Evolutionary conservation across 2,113 vertebrate genomes (phyloP).

Genomic region (Takifugu flavidus): DNA sequence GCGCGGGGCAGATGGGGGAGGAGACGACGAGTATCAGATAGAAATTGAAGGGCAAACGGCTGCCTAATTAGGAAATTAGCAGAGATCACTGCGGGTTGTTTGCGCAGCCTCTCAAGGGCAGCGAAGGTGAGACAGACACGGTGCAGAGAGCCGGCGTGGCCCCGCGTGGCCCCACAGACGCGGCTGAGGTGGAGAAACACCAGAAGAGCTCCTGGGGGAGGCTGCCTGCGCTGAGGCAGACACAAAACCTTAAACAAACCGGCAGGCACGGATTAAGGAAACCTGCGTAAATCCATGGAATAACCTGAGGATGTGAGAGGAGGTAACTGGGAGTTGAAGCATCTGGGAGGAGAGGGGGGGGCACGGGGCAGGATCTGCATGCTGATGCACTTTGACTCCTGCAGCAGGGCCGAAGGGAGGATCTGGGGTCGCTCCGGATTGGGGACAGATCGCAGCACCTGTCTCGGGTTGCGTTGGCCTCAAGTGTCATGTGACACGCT

Average conservation of each 20-base stretch:
- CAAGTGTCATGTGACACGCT: conserved; percentile 27
- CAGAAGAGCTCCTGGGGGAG: conserved; percentile 25
- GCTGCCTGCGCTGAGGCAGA: conserved; percentile 17
- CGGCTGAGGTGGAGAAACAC: conserved; percentile 43
- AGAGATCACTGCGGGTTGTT: conserved; percentile 19
- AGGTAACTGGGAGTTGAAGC: conserved; percentile 33
- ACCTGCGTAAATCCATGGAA: conserved; percentile 38
- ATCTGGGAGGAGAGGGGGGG: conserved; percentile 24
- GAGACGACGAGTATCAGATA: conserved; percentile 19
- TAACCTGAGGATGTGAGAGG: conserved; percentile 36
- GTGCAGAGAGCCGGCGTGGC: conserved; percentile 8
- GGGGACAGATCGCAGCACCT: conserved; percentile 25
- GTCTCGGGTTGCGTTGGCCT: conserved; percentile 35
- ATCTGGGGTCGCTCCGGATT: conserved; percentile 36
- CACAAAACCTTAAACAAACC: conserved; percentile 27
- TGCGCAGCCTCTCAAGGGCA: conserved; percentile 1
- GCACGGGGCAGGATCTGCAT: conserved; percentile 46
- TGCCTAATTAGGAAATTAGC: conserved; percentile 31
- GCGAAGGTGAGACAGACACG: conserved; percentile 12
- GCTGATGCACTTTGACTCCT: conserved; percentile 52
- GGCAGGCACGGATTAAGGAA: conserved; percentile 43
- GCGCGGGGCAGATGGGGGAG: conserved; percentile 9
- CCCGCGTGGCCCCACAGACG: conserved; percentile 2
- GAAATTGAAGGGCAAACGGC: conserved; percentile 31
- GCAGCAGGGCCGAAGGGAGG: conserved; percentile 37